Evolutionary conservation across 2,113 vertebrate genomes (phyloP).

Genomic region (Silurus asotus): DNA sequence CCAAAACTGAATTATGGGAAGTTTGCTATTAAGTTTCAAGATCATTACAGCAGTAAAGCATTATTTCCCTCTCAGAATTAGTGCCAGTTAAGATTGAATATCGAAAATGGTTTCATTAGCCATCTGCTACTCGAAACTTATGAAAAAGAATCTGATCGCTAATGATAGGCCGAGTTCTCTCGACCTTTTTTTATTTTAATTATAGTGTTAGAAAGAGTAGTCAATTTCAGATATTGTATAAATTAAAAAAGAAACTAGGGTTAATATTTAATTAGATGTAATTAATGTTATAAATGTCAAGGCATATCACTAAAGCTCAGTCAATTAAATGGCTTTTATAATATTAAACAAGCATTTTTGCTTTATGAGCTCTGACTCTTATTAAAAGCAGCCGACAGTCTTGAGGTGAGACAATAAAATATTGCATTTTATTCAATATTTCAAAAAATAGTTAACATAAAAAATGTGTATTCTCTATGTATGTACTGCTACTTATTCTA

Average conservation of each 20-base stretch:
- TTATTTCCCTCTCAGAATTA: slow-evolving; percentile 43
- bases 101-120: slow-evolving; percentile 31
- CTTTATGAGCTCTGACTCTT: background rate
- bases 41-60: slow-evolving; percentile 53
- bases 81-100: slow-evolving; percentile 38
- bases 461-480: too few species aligned
- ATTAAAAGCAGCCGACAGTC: background rate
- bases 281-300: background rate
- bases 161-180: background rate
- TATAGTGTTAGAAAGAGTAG: background rate
- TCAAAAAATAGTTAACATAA: too few species aligned
- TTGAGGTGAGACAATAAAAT: background rate
- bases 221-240: too few species aligned
- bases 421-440: too few species aligned
- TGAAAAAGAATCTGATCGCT: slow-evolving; percentile 8
- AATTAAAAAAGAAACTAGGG: background rate
- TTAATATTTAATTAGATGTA: slow-evolving; percentile 1
- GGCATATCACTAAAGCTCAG: background rate
- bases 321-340: background rate
- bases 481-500: too few species aligned
- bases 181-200: background rate
- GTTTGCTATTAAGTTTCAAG: slow-evolving; percentile 65
- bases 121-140: slow-evolving; percentile 20
- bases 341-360: background rate
- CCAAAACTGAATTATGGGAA: slow-evolving; percentile 61